phyloP scores from a whole-genome alignment of 2,888 invertebrate species.

The Ligdia adustata region DNA sequence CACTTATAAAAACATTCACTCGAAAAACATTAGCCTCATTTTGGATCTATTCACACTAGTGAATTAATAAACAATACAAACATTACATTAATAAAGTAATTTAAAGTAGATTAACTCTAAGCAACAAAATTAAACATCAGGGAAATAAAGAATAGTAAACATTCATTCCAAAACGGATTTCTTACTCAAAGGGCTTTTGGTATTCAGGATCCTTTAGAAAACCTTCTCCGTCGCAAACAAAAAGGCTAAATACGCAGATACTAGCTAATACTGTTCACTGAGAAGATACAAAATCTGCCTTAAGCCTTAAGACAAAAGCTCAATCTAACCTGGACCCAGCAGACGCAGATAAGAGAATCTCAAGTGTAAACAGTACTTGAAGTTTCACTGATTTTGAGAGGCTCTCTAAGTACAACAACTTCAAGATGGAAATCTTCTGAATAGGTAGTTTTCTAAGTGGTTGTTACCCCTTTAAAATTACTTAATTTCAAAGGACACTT shows the following conservation, averaged over 20 bases:
- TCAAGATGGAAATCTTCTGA: no score
- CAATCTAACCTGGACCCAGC: conserved; percentile 47
- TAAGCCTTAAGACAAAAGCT: conserved; percentile 62
- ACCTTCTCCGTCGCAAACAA: conserved; percentile 25
- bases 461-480: no score
- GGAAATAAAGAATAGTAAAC: not conserved
- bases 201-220: conserved; percentile 11
- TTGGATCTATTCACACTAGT: no score
- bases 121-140: conserved; percentile 9
- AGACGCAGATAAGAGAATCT: conserved; percentile 50
- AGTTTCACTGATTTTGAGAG: conserved; percentile 8
- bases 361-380: conserved; percentile 28
- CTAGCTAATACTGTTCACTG: conserved; percentile 51
- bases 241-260: conserved; percentile 33
- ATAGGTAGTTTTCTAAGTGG: no score
- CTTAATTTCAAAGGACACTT: no score
- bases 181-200: conserved; percentile 14
- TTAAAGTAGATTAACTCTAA: no score
- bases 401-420: no score
- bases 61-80: no score
- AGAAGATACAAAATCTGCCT: conserved; percentile 50
- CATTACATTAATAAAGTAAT: no score
- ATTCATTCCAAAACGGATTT: conserved; percentile 8
- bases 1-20: no score
- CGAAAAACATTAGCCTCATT: no score